Base-by-base conservation (phyloP, 2,888 invertebrate genomes). In the Drosophila sordidula region DNA sequence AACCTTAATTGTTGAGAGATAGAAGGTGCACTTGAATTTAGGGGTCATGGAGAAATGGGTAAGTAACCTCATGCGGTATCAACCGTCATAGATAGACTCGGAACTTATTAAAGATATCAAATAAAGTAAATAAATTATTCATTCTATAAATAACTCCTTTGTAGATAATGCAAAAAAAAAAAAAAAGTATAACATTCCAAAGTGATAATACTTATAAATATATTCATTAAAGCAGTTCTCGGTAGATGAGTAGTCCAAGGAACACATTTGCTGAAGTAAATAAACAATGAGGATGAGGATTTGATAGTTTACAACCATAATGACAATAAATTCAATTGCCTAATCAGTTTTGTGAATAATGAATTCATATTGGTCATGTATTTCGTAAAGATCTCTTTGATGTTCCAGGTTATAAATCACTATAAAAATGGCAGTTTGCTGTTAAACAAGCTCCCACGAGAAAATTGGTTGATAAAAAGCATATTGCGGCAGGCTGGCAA, bases 401-500 rank as follows among this genome's bases (percentile, higher is more conserved):
- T 71, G 47, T 29, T 29, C 5, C 29, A 56, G 14, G 42, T 52
- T 51, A 39, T 4, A 50, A 57, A 62, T 44, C 59, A 59, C 45
- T 44, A 45, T 49, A 34, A 51, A 32, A 59, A 46, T 65, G 55
- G 16, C 34, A 58, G 44, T 39, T 61, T 45, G 47, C 54, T 68
- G 65, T 58, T 56, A 34, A 56, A 67, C 73, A 72, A 63, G 47
- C 38, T 14, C 4, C 16, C 22, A 26, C 12, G 16, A 42, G 26
- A 36, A 49, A 44, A 36, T 34, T 8, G 12, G 29, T 25, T 36
- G 59, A 73, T 55, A 73, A 44, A 46, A 42, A 65, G 2, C 18
- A 62, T 47, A 66, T 77, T 75, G 74, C 41, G 78, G 59, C 69
- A 75, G 78, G 68, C 38, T 59, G 18, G 18, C 22, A 38, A 51